Evolutionary conservation across 2,888 invertebrate genomes (phyloP).

Genomic region (Cremastinae sp.): DNA sequence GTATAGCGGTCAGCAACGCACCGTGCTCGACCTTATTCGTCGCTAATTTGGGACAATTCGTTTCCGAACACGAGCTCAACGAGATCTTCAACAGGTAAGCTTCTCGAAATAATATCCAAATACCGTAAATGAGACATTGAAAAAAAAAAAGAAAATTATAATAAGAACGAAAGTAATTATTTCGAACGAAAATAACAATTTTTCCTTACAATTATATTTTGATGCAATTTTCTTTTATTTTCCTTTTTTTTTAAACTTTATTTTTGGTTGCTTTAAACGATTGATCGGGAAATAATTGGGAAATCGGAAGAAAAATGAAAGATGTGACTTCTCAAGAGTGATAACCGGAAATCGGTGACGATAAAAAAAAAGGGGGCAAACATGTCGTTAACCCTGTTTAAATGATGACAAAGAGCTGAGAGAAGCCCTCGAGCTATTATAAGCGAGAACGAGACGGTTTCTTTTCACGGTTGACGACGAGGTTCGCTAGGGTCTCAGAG

Average conservation of each 20-base stretch:
- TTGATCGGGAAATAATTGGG: neutral
- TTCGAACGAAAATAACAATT: conserved; percentile 11
- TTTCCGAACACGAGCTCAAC: conserved; percentile 98
- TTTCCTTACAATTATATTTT: conserved; percentile 5
- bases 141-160: conserved; percentile 18
- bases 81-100: conserved; percentile 97
- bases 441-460: conserved; percentile 9
- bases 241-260: neutral
- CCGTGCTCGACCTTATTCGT: conserved; percentile 99
- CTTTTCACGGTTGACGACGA: conserved; percentile 33
- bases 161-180: conserved; percentile 1
- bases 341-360: neutral
- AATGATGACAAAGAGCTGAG: conserved; percentile 14
- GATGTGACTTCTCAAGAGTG: neutral
- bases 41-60: conserved; percentile 98
- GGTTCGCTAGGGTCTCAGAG: conserved; percentile 43
- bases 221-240: conserved; percentile 5
- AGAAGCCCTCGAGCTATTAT: conserved; percentile 6
- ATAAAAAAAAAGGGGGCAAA: neutral
- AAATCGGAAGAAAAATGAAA: neutral
- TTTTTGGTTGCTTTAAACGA: neutral
- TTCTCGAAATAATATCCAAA: too few species aligned
- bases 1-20: conserved; percentile 88
- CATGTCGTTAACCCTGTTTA: conserved; percentile 13
- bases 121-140: conserved; percentile 38